Base-by-base conservation (phyloP, 1,140 invertebrate genomes). In the Goniozus legneri region DNA sequence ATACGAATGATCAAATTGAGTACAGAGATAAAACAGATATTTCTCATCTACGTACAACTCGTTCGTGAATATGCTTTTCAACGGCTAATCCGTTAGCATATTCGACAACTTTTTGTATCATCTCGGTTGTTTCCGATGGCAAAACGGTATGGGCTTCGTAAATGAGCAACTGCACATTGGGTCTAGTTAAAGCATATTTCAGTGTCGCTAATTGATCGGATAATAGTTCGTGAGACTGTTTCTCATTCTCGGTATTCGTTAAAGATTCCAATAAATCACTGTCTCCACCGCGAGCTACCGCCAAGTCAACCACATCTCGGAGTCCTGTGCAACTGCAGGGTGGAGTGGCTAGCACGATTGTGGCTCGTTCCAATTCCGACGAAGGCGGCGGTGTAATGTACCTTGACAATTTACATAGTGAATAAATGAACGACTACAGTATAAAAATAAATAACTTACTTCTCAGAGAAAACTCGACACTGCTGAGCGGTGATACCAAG, bases 311-410 rank as follows among this genome's bases (percentile, higher is more conserved):
- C 1, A 86, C 82, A 65, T 89, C 86, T 0, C 74, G 79, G 7
- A 89, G 80, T 2, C 85, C 85, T 0, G 84, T 86, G 54, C 88
- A 89, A 1, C 85, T 88, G 56, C 86, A 88, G 0, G 84, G 84
- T 0, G 88, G 87, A 1, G 84, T 84, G 3, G 85, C 86, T 49
- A 89, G 73, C 2, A 85, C 82, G 0, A 85, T 83, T 0, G 87
- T 86, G 0, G 85, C 86, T 14, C 82, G 80, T 45, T 87, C 81
- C 50, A 88, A 74, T 13, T 76, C 69, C 2, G 62, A 31, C 2
- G 63, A 62, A 3, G 42, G 10, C 2, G 57, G 50, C 7, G 63
- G 50, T 14, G 48, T 41, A 0, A 48, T 31, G 37, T 73, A 73
- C 24, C 69, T 72, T 27, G 24, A 6, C 24, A 27, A 27, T 27